Base-by-base conservation (phyloP, 2,797 vertebrate genomes). In the Momotus momota region DNA sequence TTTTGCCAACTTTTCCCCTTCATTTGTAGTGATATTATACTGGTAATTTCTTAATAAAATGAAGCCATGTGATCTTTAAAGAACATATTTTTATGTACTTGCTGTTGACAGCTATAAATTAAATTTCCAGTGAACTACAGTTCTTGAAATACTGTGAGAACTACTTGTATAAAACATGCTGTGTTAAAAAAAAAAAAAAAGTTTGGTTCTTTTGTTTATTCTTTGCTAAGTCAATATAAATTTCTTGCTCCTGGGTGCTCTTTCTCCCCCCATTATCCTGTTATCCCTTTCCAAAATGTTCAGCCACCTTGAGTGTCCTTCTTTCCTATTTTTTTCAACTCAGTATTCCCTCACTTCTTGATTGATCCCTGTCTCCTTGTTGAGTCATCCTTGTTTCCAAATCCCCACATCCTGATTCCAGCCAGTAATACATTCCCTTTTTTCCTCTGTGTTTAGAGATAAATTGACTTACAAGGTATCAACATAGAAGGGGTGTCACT, bases 1-100 rank as follows among this genome's bases (percentile, higher is more conserved):
- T 97, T 96, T 96, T 97, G 71, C 96, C 92, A 96, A 72, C 81
- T 92, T 93, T 94, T 97, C 93, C 90, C 9, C 40, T 97, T 97
- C 86, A 91, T 97, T 96, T 97, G 93, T 90, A 94, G 86, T 94
- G 86, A 96, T 96, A 71, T 95, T 97, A 92, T 65, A 65, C 35
- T 26, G 48, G 12, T 95, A 96, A 95, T 96, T 97, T 77, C 62
- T 94, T 96, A 95, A 96, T 73, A 97, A 97, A 97, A 96, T 82
- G 96, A 93, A 97, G 97, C 67, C 78, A 95, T 25, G 14, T 80
- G 51, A 82, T 96, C 90, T 97, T 96, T 95, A 97, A 96, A 97
- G 77, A 92, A 67, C 70, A 21, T 69, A 61, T 62, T 97, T 97
- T 93, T 92, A 78, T 93, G 57, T 94, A 81, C 92, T 96, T 97